Conservation (phyloP, 2,888 invertebrate species). For the Blera fallax region DNA sequence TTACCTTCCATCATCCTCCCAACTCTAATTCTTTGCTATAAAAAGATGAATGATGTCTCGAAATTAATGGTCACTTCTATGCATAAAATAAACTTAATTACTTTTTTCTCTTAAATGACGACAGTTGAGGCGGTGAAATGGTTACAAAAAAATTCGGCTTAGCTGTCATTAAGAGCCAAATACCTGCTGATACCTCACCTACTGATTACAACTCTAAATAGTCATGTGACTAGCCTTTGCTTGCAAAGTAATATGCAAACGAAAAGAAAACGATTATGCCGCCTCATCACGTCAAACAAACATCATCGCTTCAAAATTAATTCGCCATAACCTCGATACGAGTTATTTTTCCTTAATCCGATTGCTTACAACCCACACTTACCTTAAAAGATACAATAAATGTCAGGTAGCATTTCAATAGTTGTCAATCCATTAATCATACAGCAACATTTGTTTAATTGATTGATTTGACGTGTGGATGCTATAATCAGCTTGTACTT, state of each 20-base stretch:
- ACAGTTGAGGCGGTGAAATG: neutral
- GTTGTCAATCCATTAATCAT: constrained; percentile 45
- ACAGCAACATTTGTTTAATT: constrained; percentile 20
- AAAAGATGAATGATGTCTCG: no score
- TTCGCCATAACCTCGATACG: neutral
- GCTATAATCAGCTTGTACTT: constrained; percentile 36
- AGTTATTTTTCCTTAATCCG: constrained; percentile 1
- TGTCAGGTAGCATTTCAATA: constrained; percentile 14
- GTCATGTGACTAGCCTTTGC: neutral
- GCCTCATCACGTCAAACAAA: neutral
- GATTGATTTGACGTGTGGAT: constrained; percentile 28
- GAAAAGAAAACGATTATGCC: neutral
- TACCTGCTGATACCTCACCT: neutral
- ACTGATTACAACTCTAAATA: neutral
- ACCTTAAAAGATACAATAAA: neutral
- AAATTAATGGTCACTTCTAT: no score
- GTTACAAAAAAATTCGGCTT: neutral
- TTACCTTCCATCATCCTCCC: no score
- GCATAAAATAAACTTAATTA: no score
- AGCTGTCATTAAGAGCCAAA: neutral
- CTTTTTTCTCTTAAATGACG: no score
- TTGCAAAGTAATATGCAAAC: neutral
- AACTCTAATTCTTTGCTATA: no score
- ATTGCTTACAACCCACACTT: constrained; percentile 13
- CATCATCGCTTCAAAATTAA: constrained; percentile 12